Conservation (phyloP, 64 coral and sea anemone species). For the Hydrozoanthus tunicans region DNA sequence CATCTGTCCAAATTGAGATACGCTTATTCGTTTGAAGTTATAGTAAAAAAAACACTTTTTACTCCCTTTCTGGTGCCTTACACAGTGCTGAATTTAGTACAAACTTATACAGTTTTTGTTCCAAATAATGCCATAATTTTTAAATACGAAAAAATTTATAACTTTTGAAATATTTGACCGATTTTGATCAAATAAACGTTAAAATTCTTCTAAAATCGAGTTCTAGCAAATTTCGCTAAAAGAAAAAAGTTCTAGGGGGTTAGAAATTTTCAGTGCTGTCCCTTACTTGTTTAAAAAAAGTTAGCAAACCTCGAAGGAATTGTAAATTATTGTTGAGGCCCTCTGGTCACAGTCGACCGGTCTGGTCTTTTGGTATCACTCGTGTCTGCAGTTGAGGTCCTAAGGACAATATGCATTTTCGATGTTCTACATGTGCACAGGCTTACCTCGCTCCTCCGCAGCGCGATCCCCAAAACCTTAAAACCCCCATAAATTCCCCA, state of each 20-base stretch:
- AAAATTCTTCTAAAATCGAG: neutral
- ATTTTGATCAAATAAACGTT: constrained; percentile 7
- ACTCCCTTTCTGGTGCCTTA: neutral
- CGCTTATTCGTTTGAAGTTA: neutral
- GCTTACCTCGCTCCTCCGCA: too few species aligned
- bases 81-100: constrained; percentile 19
- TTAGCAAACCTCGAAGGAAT: too few species aligned
- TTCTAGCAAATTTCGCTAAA: neutral
- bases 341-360: too few species aligned
- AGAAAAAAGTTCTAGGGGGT: neutral
- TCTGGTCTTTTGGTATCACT: too few species aligned
- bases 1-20: neutral
- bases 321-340: too few species aligned
- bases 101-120: neutral
- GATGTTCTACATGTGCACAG: too few species aligned
- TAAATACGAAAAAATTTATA: neutral
- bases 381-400: too few species aligned
- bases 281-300: neutral
- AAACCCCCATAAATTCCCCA: too few species aligned
- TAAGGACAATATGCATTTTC: too few species aligned
- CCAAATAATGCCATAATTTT: constrained; percentile 1
- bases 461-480: too few species aligned
- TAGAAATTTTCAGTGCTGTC: neutral
- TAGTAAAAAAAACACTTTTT: neutral
- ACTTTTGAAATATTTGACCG: neutral